Evolutionary conservation across 2,113 vertebrate species (phyloP), one percentile per base, ranked within the genome.

Genomic region (Corythaeola cristata): DNA sequence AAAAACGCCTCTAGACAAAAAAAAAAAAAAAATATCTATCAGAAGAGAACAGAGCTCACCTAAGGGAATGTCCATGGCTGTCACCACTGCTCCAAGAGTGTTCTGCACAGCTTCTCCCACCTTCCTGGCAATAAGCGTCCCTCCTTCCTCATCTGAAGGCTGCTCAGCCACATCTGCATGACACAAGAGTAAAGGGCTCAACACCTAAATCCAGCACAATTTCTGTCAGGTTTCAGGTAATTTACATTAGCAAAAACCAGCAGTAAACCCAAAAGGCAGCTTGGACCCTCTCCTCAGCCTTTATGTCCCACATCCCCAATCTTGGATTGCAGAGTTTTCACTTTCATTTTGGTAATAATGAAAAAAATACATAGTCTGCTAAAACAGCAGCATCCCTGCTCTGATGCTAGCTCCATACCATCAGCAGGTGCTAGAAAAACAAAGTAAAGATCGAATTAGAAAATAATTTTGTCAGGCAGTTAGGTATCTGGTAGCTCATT

Each of bases 41-140:
- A 23, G 10, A 90, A 94, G 5, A 73, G 49, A 90, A 53, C 20
- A 96, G 49, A 89, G 35, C 98, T 98, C 96, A 99, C 99, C 99
- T 59, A 99, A 98, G 86, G 99, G 99, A 98, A 99, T 99, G 98
- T 99, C 99, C 35, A 99, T 99, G 82, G 99, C 99, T 60, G 99
- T 99, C 73, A 99, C 99, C 64, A 99, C 99, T 1, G 99, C 99
- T 92, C 99, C 99, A 47, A 99, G 96, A 1, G 99, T 99, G 97
- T 98, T 99, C 98, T 99, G 99, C 77, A 99, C 99, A 12, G 99
- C 99, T 88, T 99, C 99, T 11, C 99, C 99, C 33, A 99, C 99
- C 96, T 99, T 99, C 96, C 99, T 98, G 85, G 99, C 99, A 33
- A 99, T 99, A 96, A 99, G 97, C 0, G 99, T 99, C 14, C 99